Conservation (phyloP, 2,797 vertebrate genomes). For the Amphiprion clarkii region DNA sequence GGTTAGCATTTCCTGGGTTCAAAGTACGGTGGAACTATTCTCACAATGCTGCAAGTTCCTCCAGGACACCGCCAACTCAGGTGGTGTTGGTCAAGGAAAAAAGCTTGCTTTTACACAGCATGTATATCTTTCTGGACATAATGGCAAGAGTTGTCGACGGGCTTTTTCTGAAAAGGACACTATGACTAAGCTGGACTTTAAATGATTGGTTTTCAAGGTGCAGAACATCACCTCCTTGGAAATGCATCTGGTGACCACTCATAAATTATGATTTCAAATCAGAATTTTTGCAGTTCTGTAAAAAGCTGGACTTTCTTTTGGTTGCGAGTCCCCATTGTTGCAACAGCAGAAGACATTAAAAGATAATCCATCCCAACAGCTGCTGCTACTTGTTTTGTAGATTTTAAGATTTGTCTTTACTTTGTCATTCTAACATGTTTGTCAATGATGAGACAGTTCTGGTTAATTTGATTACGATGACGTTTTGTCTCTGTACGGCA, state of each 20-base stretch:
- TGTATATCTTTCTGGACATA: not conserved
- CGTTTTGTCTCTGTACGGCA: no score
- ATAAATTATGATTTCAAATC: not conserved
- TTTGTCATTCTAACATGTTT: not conserved
- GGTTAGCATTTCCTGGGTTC: not conserved
- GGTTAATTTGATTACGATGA: no score
- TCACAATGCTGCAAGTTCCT: not conserved
- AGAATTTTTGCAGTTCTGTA: not conserved
- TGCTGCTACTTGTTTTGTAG: not conserved
- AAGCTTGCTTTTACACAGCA: not conserved
- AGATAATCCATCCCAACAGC: no score
- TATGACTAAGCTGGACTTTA: not conserved
- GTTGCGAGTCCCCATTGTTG: not conserved
- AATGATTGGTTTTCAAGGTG: slow-evolving; percentile 6
- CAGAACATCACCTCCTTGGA: not conserved
- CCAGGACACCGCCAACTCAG: not conserved
- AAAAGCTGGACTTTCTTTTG: not conserved
- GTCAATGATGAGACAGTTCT: not conserved
- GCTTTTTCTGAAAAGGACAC: slow-evolving; percentile 7
- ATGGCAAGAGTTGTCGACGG: not conserved
- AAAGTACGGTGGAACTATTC: not conserved
- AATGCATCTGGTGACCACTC: slow-evolving; percentile 3
- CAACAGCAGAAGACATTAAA: not conserved
- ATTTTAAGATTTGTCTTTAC: not conserved
- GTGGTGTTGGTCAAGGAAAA: not conserved